Evolutionary conservation across 2,797 vertebrate species (phyloP), one percentile per base, ranked within the genome.

Genomic region (Tapirus indicus): DNA sequence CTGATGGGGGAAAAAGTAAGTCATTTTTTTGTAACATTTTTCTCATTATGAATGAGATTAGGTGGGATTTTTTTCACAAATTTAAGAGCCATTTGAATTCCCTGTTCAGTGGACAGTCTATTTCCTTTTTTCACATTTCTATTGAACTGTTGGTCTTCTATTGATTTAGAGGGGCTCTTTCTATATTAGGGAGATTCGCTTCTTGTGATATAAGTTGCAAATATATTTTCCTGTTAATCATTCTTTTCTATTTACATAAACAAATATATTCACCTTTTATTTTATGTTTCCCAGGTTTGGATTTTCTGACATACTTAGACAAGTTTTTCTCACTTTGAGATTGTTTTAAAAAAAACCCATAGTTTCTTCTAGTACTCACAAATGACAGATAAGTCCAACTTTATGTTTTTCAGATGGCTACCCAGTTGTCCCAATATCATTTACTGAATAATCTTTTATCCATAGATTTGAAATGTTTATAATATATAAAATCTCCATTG

Each of bases 91-190:
- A 41, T 68, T 72, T 74, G 60, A 83, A 88, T 83, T 95, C 7
- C 18, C 29, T 87, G 68, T 66, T 16, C 29, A 88, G 41, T 38
- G 47, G 62, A 60, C 16, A 23, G 3, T 58, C 25, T 58, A 71
- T 85, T 85, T 95, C n/a, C 82, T 88, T 96, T 71, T 21, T 72
- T 82, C 69, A 16, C 6, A 23, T 86, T 69, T 94, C 80, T 77
- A 1, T 29, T 21, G n/a, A 85, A 21, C 68, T 95, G 18, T 62
- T 77, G 7, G 23, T 54, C 21, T 74, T 88, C 56, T 54, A 7
- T 54, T 66, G 27, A 74, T 25, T 84, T 94, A 32, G 58, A 47
- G 17, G 32, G 6, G 3, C 5, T 71, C 13, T 66, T 88, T 74
- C 41, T n/a, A 38, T 60, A 77, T 86, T 47, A 71, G 10, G 68